Conservation (phyloP, 2,113 vertebrate genomes). For the Gymnobelideus leadbeateri region DNA sequence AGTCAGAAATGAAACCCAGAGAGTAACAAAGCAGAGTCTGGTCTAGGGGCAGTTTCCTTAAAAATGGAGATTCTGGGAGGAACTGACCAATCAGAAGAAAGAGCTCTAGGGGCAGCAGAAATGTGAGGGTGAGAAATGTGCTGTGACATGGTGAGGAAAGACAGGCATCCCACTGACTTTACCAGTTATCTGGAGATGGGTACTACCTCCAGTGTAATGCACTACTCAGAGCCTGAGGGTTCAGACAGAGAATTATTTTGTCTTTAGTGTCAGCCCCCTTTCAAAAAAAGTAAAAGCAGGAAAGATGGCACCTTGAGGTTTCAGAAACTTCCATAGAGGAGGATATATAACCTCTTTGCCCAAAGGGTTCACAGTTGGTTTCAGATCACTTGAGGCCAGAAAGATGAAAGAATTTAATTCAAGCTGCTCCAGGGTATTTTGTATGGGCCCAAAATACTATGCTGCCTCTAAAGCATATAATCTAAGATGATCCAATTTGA, state of each 20-base stretch:
- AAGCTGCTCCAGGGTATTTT: not conserved
- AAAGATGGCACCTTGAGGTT: not conserved
- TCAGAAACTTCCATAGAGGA: not conserved
- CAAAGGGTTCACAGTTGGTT: not conserved
- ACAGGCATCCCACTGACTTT: not conserved
- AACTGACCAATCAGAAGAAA: not conserved
- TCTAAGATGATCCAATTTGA: slow-evolving; percentile 21
- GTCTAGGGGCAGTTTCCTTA: not conserved
- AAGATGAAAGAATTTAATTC: not conserved
- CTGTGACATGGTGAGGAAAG: not conserved
- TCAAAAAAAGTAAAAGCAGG: not conserved
- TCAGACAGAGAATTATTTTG: not conserved
- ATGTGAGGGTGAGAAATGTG: not conserved
- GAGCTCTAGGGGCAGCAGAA: not conserved
- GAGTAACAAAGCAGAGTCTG: not conserved
- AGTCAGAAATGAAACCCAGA: not conserved
- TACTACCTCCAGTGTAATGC: not conserved
- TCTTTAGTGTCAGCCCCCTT: not conserved
- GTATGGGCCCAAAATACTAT: too few relatives aligned
- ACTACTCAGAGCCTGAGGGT: not conserved
- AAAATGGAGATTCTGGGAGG: not conserved
- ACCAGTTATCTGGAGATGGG: not conserved
- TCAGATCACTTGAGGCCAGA: not conserved
- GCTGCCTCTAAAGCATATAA: slow-evolving; percentile 17
- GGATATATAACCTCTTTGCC: not conserved